These are phyloP conservation scores for Zhuqinia jingwanae DNA, from an alignment of 2,888 invertebrate species.

Conservation along the genomic window DNA sequence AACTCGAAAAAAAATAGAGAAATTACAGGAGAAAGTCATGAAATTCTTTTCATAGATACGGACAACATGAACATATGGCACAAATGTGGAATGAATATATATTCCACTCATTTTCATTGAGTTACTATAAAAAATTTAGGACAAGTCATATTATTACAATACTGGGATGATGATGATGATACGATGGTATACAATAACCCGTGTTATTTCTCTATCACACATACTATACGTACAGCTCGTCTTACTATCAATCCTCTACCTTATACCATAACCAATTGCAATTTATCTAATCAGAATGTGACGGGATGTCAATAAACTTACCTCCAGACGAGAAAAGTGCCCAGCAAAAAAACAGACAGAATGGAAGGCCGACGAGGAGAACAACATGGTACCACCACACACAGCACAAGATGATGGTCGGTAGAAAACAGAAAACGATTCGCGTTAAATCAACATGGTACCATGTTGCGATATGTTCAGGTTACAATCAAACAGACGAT, in stretches of 20 bases:
- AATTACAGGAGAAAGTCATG: neutral
- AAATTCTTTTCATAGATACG: constrained; percentile 22
- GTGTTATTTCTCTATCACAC: neutral
- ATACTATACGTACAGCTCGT: too few species aligned
- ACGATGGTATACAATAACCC: neutral
- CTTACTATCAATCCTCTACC: constrained; percentile 4
- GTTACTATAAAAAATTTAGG: constrained; percentile 17
- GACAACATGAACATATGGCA: constrained; percentile 29
- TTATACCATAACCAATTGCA: constrained; percentile 1
- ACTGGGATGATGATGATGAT: neutral
- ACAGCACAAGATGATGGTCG: neutral
- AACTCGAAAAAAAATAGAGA: constrained; percentile 12
- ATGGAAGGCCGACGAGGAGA: constrained; percentile 9
- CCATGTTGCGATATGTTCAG: constrained; percentile 49
- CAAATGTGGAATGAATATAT: constrained; percentile 6
- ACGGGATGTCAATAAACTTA: constrained; percentile 67
- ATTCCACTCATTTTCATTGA: neutral
- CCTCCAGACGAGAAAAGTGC: constrained; percentile 43
- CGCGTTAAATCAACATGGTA: constrained; percentile 43
- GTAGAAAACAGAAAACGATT: neutral
- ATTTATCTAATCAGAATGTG: constrained; percentile 67
- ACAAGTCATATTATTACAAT: neutral
- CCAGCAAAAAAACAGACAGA: neutral
- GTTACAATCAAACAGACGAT: constrained; percentile 33
- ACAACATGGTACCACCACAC: constrained; percentile 53